These are phyloP conservation scores for Villa cingulata DNA, from an alignment of 2,888 invertebrate genomes.

Conservation along the genomic window DNA sequence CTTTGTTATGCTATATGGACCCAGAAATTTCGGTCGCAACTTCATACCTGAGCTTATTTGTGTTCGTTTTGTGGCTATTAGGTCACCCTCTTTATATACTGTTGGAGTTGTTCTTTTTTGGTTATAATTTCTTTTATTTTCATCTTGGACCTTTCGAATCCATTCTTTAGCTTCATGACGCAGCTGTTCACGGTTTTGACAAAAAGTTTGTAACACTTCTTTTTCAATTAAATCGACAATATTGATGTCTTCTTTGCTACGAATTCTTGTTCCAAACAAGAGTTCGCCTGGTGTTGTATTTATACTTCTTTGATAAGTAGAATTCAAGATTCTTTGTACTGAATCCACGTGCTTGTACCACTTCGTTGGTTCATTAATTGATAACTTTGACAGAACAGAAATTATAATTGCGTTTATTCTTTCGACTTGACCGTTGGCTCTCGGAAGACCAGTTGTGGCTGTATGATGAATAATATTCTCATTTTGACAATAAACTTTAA, in stretches of 20 bases:
- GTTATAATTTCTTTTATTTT: no score
- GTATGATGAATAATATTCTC: neutral
- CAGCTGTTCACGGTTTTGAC: no score
- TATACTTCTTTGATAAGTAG: neutral
- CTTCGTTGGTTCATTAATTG: neutral
- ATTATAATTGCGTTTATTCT: constrained; percentile 6
- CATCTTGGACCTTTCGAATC: no score
- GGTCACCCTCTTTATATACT: no score
- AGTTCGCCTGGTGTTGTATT: neutral
- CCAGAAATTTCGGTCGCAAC: no score
- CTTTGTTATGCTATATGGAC: no score
- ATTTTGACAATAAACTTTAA: constrained; percentile 1
- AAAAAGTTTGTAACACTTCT: neutral
- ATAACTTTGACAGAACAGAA: constrained; percentile 9
- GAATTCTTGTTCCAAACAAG: neutral
- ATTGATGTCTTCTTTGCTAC: neutral
- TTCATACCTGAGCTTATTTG: no score
- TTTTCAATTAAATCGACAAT: neutral
- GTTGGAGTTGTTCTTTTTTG: no score
- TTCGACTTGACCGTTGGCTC: constrained; percentile 14
- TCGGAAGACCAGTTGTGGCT: constrained; percentile 15
- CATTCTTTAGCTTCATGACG: no score
- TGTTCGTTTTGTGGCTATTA: no score
- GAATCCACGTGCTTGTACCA: neutral
- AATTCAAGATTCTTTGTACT: neutral